Base-by-base conservation (phyloP, 2,888 invertebrate species). In the Apamea epomidion region DNA sequence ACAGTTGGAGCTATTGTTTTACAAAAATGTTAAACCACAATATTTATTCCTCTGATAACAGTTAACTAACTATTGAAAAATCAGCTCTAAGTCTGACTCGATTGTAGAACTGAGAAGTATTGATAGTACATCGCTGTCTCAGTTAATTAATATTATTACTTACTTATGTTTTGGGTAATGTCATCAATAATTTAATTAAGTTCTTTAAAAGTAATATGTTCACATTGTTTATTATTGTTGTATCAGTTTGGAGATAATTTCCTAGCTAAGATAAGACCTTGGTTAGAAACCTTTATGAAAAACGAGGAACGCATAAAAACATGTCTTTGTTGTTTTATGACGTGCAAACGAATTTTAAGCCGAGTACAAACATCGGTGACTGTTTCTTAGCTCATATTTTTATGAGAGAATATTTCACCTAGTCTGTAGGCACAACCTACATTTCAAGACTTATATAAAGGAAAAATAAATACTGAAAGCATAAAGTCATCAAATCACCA, bases 331-430 rank as follows among this genome's bases (percentile, higher is more conserved):
- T 42, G 12, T 73, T 65, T 73, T 64, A 54, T 51, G 74, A 77
- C 29, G n/a, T 71, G 32, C 18, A n/a, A 68, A 75, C 21, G 6
- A 54, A 29, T 68, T 77, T 64, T 32, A 76, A 74, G 25, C 25
- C 2, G n/a, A 29, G 29, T 12, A n/a, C 25, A 64, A 65, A 65
- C 3, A 54, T 54, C 25, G 8, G 8, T 32, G 29, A 51, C 29
- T 74, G 18, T 54, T 51, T 14, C 42, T 64, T 14, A 18, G 25
- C 12, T 65, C 37, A 65, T 67, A 0, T 16, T 67, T 67, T 42
- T 67, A 16, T 67, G 7, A 42, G 67, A 37, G 7, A 42, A 67
- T 25, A 67, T 42, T 14, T 14, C 37, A 67, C 42, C 37, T n/a
- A 25, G 42, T 25, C 7, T 37, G 42, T 67, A 42, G 25, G 7